Evolutionary conservation across 2,888 invertebrate species (phyloP).

Genomic region (Nemoura dubitans): DNA sequence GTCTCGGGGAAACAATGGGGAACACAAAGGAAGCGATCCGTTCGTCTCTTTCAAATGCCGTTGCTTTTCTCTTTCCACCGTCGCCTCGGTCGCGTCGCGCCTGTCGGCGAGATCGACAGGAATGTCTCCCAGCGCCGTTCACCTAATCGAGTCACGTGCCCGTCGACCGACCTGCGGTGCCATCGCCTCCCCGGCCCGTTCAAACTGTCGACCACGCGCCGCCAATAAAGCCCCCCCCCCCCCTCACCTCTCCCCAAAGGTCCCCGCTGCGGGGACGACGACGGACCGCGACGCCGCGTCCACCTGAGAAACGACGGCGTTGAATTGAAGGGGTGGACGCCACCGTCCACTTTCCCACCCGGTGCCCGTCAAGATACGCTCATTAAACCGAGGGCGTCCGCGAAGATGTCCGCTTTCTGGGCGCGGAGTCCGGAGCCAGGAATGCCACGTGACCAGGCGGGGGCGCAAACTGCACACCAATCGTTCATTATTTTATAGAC

Average conservation of each 20-base stretch:
- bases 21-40: neutral
- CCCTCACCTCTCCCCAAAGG: neutral
- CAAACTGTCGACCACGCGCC: neutral
- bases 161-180: neutral
- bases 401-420: neutral
- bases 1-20: neutral
- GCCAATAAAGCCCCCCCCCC: neutral
- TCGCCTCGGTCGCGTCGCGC: neutral
- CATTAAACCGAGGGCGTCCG: neutral
- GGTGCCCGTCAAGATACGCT: neutral
- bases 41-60: neutral
- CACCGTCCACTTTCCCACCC: neutral
- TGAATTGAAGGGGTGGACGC: neutral
- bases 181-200: neutral
- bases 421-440: neutral
- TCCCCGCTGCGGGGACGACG: too few species aligned
- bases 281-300: neutral
- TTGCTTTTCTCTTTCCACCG: neutral
- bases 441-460: neutral
- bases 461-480: neutral
- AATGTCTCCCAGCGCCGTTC: neutral
- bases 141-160: neutral
- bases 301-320: neutral
- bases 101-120: neutral
- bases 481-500: neutral